phyloP scores from a whole-genome alignment of 2,797 vertebrate species.

The Sciurus vulgaris region DNA sequence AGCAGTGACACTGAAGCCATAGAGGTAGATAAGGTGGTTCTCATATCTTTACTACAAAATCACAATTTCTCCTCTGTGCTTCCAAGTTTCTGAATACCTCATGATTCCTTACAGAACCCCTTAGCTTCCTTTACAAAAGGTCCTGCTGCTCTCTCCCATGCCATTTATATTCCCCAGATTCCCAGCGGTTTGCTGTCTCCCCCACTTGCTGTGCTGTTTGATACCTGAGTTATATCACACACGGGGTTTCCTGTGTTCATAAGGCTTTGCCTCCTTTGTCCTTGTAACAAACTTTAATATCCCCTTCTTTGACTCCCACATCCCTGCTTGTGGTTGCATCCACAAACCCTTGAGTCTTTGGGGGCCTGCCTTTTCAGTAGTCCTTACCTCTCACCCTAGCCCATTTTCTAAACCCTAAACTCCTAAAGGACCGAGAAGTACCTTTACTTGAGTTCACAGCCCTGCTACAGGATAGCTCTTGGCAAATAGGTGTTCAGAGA shows the following conservation, averaged over 20 bases:
- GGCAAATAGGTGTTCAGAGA: not conserved
- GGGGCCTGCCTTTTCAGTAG: not conserved
- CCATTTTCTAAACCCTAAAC: not conserved
- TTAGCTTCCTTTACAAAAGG: not conserved
- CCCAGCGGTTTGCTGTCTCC: not conserved
- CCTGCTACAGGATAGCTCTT: not conserved
- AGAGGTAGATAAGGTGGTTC: not conserved
- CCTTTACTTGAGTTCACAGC: not conserved
- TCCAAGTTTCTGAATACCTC: not conserved
- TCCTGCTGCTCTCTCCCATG: not conserved
- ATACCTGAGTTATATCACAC: not conserved
- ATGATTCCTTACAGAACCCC: not conserved
- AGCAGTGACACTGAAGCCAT: not conserved
- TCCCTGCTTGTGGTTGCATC: not conserved
- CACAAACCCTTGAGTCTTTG: not conserved
- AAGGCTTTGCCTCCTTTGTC: not conserved
- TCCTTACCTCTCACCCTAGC: not conserved
- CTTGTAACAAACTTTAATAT: not conserved
- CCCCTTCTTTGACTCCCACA: not conserved
- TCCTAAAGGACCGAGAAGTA: not conserved
- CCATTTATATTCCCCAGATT: rapidly evolving
- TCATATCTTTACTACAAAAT: not conserved
- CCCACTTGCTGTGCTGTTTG: not conserved
- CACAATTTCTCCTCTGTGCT: not conserved
- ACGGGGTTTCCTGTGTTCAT: not conserved